These are phyloP conservation scores for Anas bahamensis DNA, from an alignment of 2,797 vertebrate species.

Conservation along the genomic window DNA sequence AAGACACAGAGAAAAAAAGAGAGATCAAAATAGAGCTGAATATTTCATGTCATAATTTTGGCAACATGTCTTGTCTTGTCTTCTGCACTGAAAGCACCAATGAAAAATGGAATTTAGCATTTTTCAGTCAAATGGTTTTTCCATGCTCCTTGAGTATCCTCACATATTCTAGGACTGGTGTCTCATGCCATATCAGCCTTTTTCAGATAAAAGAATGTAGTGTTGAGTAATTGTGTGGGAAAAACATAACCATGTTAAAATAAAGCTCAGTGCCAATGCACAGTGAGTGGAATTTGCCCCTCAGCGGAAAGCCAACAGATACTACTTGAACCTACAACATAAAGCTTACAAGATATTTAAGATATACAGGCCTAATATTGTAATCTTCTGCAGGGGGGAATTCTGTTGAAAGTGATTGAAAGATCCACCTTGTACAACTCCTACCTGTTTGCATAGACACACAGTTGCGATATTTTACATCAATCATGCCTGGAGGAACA, in stretches of 20 bases:
- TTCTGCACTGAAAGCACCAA: slow-evolving; percentile 9
- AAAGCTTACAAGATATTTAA: not conserved
- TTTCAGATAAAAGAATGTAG: not conserved
- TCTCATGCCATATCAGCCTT: not conserved
- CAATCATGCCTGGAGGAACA: not conserved
- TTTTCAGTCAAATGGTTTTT: slow-evolving; percentile 25
- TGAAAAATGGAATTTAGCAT: slow-evolving; percentile 10
- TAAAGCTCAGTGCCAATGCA: not conserved
- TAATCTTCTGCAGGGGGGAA: not conserved
- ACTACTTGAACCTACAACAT: not conserved
- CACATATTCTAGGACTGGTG: not conserved
- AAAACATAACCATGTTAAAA: not conserved
- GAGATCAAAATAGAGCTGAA: slow-evolving; percentile 56
- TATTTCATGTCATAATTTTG: slow-evolving; percentile 60
- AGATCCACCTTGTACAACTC: not conserved
- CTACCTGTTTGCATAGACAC: not conserved
- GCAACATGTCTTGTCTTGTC: slow-evolving; percentile 27
- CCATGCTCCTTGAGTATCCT: not conserved
- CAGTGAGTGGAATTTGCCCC: not conserved
- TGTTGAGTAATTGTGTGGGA: not conserved
- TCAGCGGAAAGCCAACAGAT: not conserved
- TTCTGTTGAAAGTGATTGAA: not conserved
- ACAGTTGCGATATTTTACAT: not conserved
- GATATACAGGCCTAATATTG: not conserved
- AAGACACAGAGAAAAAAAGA: slow-evolving; percentile 42